Evolutionary conservation across 2,113 vertebrate genomes (phyloP).

Genomic region (Ramphastos sulfuratus): DNA sequence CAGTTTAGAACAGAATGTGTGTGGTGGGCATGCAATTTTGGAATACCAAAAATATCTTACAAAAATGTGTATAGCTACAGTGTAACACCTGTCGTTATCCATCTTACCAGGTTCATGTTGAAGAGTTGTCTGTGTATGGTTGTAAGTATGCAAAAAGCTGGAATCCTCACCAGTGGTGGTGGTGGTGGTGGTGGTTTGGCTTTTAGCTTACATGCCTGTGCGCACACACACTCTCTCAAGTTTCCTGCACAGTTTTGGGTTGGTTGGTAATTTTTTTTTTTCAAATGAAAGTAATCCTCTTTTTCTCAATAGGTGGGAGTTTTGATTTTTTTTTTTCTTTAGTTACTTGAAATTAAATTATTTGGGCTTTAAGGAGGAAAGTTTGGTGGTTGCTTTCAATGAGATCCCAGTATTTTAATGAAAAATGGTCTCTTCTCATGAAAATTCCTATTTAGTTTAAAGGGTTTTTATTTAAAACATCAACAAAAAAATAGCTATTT

Average conservation of each 20-base stretch:
- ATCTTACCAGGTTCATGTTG: neutral
- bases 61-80: neutral
- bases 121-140: neutral
- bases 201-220: fast-evolving
- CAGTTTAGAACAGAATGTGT: neutral
- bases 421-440: neutral
- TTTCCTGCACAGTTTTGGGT: neutral
- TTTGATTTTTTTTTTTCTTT: neutral
- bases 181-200: neutral
- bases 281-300: neutral
- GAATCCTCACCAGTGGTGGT: neutral
- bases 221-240: neutral
- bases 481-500: neutral
- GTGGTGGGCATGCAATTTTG: neutral
- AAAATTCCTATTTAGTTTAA: neutral
- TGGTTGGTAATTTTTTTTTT: neutral
- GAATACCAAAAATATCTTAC: neutral
- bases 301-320: neutral
- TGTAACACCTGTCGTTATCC: neutral
- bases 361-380: neutral
- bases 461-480: neutral
- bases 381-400: neutral
- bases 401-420: neutral
- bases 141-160: neutral
- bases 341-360: neutral